Evolutionary conservation across 2,888 invertebrate species (phyloP).

Genomic region (Synergus japonicus): DNA sequence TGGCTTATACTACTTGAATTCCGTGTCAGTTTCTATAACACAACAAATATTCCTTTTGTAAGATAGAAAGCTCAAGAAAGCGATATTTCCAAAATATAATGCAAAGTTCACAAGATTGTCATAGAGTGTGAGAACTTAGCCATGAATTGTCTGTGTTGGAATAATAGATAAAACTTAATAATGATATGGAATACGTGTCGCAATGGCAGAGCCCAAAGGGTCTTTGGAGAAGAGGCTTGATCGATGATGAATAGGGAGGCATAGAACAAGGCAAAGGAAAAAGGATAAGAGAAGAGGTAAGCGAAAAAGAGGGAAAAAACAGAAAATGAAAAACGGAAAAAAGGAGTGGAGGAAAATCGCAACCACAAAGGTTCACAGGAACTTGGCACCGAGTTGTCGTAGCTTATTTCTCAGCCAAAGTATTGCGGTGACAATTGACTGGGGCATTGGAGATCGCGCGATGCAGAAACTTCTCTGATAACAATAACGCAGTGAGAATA

Average conservation of each 20-base stretch:
- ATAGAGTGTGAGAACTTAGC: neutral
- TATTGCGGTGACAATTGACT: conserved; percentile 46
- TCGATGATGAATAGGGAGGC: conserved; percentile 24
- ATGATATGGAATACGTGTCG: conserved; percentile 4
- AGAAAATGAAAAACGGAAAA: conserved; percentile 15
- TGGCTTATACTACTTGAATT: neutral
- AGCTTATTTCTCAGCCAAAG: conserved; percentile 43
- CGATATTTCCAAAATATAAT: neutral
- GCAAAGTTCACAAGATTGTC: neutral
- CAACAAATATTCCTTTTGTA: neutral
- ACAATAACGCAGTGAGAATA: conserved; percentile 33
- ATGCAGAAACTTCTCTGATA: conserved; percentile 24
- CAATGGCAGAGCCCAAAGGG: conserved; percentile 1
- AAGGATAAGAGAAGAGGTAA: conserved; percentile 7
- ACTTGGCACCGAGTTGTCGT: conserved; percentile 45
- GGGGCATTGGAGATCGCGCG: conserved; percentile 44
- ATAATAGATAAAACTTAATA: conserved; percentile 30
- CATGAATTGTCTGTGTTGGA: neutral
- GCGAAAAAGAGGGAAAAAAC: neutral
- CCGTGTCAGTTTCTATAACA: neutral
- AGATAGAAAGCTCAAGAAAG: neutral
- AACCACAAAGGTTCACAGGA: conserved; percentile 39
- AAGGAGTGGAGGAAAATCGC: conserved; percentile 30
- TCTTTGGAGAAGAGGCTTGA: conserved; percentile 1
- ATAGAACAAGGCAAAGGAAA: neutral